A percentile compares a stretch with the other conserved stretches of the same genome.
These are phyloP conservation scores for Augiades crinisus DNA, from an alignment of 2,888 invertebrate genomes.

Conservation along the genomic window DNA sequence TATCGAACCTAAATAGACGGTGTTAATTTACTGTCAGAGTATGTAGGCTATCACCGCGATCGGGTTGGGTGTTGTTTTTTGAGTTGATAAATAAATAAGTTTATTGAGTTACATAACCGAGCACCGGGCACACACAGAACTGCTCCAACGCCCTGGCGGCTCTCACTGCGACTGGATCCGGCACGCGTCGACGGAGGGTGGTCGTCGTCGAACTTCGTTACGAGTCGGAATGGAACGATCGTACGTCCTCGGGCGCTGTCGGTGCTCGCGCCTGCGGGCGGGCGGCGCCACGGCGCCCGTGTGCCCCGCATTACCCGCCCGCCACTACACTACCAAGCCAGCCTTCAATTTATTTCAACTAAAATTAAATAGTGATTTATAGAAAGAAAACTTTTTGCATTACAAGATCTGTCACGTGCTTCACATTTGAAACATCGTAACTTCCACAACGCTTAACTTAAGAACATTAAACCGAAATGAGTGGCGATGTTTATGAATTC, in stretches of 20 bases:
- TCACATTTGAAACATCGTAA: neutral
- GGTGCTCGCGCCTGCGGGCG: slow-evolving; percentile 77
- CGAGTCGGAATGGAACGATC: slow-evolving; percentile 74
- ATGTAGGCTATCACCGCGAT: slow-evolving; percentile 15
- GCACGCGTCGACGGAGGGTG: slow-evolving; percentile 75
- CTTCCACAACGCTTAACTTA: neutral
- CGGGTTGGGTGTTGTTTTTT: slow-evolving; percentile 44
- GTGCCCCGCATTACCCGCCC: slow-evolving; percentile 59
- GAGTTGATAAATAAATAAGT: slow-evolving; percentile 76
- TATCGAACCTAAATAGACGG: slow-evolving; percentile 22
- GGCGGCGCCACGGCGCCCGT: slow-evolving; percentile 55
- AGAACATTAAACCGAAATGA: too few relatives aligned
- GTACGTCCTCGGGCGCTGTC: slow-evolving; percentile 71
- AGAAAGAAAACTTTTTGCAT: slow-evolving; percentile 10
- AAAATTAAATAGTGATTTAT: slow-evolving; percentile 44
- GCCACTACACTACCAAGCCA: slow-evolving; percentile 54
- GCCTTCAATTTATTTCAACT: slow-evolving; percentile 61
- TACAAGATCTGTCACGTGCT: neutral
- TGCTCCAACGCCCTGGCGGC: slow-evolving; percentile 76
- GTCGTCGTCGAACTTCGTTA: slow-evolving; percentile 77
- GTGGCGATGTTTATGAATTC: too few relatives aligned
- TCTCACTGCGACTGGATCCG: slow-evolving; percentile 75
- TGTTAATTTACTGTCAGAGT: slow-evolving; percentile 17
- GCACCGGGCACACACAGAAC: slow-evolving; percentile 62
- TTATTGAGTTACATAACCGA: slow-evolving; percentile 78